phyloP scores from a whole-genome alignment of 2,113 vertebrate genomes.

The Ptilonorhynchus violaceus region DNA sequence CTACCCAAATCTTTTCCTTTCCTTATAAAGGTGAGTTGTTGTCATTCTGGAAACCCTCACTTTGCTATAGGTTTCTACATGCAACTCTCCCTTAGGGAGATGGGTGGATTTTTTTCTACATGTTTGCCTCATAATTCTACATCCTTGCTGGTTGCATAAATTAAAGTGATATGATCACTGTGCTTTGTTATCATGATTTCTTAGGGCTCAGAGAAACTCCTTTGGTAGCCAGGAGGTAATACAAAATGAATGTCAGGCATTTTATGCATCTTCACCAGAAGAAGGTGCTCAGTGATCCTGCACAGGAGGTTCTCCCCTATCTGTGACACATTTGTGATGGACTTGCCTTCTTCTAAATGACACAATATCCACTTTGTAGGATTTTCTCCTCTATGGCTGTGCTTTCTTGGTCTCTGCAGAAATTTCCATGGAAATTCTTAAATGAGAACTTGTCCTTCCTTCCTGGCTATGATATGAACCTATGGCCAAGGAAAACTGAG shows the following conservation, averaged over 20 bases:
- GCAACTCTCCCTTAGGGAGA: neutral
- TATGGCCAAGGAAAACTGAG: neutral
- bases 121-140: neutral
- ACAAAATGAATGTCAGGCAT: neutral
- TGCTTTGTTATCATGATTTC: neutral
- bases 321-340: neutral
- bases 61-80: neutral
- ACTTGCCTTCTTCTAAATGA: neutral
- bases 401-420: neutral
- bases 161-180: neutral
- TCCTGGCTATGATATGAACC: neutral
- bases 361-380: neutral
- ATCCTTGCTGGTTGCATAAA: neutral
- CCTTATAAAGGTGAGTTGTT: neutral
- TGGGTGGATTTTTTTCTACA: rapidly evolving
- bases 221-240: neutral
- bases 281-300: neutral
- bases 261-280: neutral
- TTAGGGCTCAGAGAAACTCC: neutral
- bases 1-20: neutral
- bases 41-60: neutral
- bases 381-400: neutral
- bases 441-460: neutral
- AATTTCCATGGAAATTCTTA: neutral
- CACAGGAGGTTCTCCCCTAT: neutral